Percentiles rank a stretch among this genome's conserved stretches.
phyloP scores from a whole-genome alignment of 1,140 invertebrate species.

The Geopemphigus sp. region DNA sequence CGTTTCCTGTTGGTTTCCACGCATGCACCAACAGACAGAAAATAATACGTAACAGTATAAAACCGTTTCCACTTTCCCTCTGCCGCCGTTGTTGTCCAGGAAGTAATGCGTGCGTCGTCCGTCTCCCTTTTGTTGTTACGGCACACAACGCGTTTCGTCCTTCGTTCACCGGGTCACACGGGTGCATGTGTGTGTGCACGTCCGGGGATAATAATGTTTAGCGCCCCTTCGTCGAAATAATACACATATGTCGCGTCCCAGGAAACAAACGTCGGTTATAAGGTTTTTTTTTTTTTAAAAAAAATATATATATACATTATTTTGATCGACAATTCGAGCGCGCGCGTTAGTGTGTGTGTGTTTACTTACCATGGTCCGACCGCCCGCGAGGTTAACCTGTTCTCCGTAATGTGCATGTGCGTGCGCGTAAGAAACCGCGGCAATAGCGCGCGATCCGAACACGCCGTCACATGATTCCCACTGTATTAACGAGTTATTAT shows the following conservation, averaged over 20 bases:
- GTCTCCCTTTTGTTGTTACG: too few relatives aligned
- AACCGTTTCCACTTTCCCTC: not conserved
- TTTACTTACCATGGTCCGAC: not conserved
- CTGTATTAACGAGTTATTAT: conserved; percentile 31
- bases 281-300: not conserved
- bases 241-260: not conserved
- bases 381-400: conserved; percentile 30
- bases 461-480: not conserved
- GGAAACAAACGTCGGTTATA: not conserved
- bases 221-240: not conserved
- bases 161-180: not conserved
- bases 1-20: not conserved
- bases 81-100: not conserved
- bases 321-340: too few relatives aligned
- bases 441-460: not conserved
- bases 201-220: not conserved
- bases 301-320: too few relatives aligned
- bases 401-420: not conserved
- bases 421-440: not conserved
- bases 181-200: not conserved
- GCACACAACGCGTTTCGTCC: not conserved
- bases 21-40: not conserved
- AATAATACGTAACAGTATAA: not conserved
- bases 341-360: not conserved
- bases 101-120: not conserved